Base-by-base conservation (phyloP, 2,888 invertebrate genomes). In the Nomada flava region DNA sequence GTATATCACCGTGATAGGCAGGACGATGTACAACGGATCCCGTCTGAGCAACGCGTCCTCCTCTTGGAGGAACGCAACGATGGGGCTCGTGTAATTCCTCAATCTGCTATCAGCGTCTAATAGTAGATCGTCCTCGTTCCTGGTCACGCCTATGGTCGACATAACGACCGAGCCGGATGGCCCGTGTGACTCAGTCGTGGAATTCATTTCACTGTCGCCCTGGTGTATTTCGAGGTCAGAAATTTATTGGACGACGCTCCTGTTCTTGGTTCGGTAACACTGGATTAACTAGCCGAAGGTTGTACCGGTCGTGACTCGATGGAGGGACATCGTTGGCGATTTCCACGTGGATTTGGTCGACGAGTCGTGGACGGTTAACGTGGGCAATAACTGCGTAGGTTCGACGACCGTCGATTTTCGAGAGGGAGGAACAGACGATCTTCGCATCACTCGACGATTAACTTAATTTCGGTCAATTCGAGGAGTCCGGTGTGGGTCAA, bases 1-100 rank as follows among this genome's bases (percentile, higher is more conserved):
- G 91, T 96, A 96, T 36, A 95, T 92, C 50, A 95, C 90, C 5
- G 95, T 95, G 89, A 95, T 94, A 7, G 95, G 95, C 13, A 95
- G 84, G 2, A 95, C 94, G n/a, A 94, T 90, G 87, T 92, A 93
- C 0, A 95, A 89, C 0, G 94, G 89, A 67, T 94, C 94, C 11
- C 94, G 91, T 18, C 79, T 72, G 0, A 2, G 59, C 15, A 42
- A 29, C 13, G 47, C 62, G 18, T 79, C 79, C 0, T 85, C 77
- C 13, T 62, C 42, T 10, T 67, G 76, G 26, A 82, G 65, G 10
- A 72, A 79, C 23, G 64, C 76, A 0, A 29, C 55, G 64, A 84
- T 74, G 0, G 71, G 44, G 23, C 26, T 78, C 20, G 88, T 70
- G 26, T 76, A 78, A 50, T 87, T 86, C 20, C 69, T 65, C n/a